Conservation (phyloP, 2,888 invertebrate species). For the Archips crataeganus region DNA sequence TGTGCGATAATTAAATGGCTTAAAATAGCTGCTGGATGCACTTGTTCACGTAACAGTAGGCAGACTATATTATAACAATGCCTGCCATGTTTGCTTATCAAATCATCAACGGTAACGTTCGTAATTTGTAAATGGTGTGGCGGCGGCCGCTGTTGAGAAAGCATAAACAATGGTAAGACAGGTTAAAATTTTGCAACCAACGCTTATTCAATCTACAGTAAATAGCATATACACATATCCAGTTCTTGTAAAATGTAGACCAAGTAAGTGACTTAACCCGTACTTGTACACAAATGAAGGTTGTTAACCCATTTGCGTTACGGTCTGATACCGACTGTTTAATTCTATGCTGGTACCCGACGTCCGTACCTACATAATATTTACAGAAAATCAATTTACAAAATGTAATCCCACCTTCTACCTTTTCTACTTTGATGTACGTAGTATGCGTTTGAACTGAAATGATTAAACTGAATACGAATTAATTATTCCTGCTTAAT, state of each 20-base stretch:
- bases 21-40: slow-evolving; percentile 48
- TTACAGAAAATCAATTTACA: slow-evolving; percentile 32
- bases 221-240: slow-evolving; percentile 15
- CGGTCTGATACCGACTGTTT: slow-evolving; percentile 76
- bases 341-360: slow-evolving; percentile 64
- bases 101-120: slow-evolving; percentile 31
- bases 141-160: slow-evolving; percentile 23
- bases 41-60: slow-evolving; percentile 32
- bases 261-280: slow-evolving; percentile 44
- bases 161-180: slow-evolving; percentile 33
- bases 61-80: slow-evolving; percentile 34
- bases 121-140: slow-evolving; percentile 30
- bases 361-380: slow-evolving; percentile 36
- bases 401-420: slow-evolving; percentile 12
- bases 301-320: slow-evolving; percentile 80
- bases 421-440: slow-evolving; percentile 26
- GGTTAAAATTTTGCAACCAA: slow-evolving; percentile 33
- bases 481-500: slow-evolving; percentile 32
- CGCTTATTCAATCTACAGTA: slow-evolving; percentile 3
- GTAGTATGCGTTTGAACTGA: slow-evolving; percentile 23
- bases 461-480: slow-evolving; percentile 23
- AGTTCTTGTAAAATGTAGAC: slow-evolving; percentile 29
- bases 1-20: slow-evolving; percentile 67
- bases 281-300: slow-evolving; percentile 72
- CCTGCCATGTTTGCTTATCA: slow-evolving; percentile 37